A percentile compares a stretch with the other conserved stretches of the same genome.
Conservation (phyloP, 2,113 vertebrate species). For the Crotalus helleri region DNA sequence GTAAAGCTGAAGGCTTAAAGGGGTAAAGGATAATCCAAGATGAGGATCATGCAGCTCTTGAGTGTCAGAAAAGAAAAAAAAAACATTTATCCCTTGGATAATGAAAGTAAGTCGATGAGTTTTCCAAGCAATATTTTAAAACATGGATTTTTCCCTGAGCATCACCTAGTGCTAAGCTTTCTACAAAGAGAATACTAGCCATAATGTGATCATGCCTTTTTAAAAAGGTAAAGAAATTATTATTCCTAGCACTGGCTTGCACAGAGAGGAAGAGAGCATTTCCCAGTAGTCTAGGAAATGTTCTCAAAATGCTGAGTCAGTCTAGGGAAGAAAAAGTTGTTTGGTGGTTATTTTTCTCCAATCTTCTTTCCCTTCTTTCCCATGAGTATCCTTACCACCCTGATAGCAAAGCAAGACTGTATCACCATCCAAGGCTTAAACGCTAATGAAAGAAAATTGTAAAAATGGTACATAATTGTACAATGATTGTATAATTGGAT, state of each 20-base stretch:
- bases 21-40: slow-evolving; percentile 25
- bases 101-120: slow-evolving; percentile 14
- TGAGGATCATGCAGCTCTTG: slow-evolving; percentile 34
- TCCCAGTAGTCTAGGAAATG: not conserved
- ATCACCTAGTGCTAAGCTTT: not conserved
- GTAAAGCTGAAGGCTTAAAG: slow-evolving; percentile 23
- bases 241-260: not conserved
- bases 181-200: not conserved
- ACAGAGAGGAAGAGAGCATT: not conserved
- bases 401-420: not conserved
- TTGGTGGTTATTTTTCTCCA: not conserved
- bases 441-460: not conserved
- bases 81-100: slow-evolving; percentile 32
- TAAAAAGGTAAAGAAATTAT: not conserved
- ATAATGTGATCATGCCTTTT: not conserved
- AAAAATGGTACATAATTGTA: not conserved
- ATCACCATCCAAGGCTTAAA: not conserved
- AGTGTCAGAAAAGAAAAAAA: slow-evolving; percentile 28
- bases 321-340: no score
- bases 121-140: slow-evolving; percentile 5
- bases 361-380: not conserved
- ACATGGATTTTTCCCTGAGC: not conserved
- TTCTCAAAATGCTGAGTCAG: not conserved
- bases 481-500: not conserved
- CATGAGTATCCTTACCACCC: not conserved